These are phyloP conservation scores for Ateles fusciceps DNA, from an alignment of 2,797 vertebrate genomes.

Conservation along the genomic window DNA sequence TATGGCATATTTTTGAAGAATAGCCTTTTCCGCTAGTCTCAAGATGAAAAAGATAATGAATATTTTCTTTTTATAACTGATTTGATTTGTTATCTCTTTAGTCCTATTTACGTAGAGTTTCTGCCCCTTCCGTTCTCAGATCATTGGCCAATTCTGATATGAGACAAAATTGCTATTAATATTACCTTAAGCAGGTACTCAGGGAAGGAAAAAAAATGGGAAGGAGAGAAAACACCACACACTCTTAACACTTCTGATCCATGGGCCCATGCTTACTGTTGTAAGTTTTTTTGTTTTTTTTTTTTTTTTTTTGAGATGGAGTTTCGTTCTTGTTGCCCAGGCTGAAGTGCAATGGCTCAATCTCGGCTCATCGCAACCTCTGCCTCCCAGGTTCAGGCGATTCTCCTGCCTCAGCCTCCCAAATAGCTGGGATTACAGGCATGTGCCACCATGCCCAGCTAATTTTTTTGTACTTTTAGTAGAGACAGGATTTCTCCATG, in stretches of 20 bases:
- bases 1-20: background rate
- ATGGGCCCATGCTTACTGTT: background rate
- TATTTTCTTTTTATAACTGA: background rate
- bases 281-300: background rate
- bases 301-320: too few relatives aligned
- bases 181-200: background rate
- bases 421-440: too few relatives aligned
- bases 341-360: too few relatives aligned
- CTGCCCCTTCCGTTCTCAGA: background rate
- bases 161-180: background rate
- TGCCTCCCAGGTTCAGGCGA: too few relatives aligned
- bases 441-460: too few relatives aligned
- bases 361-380: too few relatives aligned
- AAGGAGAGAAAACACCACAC: background rate
- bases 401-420: too few relatives aligned
- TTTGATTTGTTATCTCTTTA: background rate
- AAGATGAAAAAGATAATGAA: background rate
- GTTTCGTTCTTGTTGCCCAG: too few relatives aligned
- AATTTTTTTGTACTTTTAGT: too few relatives aligned
- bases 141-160: background rate
- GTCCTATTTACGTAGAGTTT: background rate
- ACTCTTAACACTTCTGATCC: background rate
- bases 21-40: background rate
- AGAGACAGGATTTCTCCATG: too few relatives aligned
- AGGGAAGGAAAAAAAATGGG: background rate